phyloP scores from a whole-genome alignment of 2,888 invertebrate genomes.

The Harpalus rufipes region DNA sequence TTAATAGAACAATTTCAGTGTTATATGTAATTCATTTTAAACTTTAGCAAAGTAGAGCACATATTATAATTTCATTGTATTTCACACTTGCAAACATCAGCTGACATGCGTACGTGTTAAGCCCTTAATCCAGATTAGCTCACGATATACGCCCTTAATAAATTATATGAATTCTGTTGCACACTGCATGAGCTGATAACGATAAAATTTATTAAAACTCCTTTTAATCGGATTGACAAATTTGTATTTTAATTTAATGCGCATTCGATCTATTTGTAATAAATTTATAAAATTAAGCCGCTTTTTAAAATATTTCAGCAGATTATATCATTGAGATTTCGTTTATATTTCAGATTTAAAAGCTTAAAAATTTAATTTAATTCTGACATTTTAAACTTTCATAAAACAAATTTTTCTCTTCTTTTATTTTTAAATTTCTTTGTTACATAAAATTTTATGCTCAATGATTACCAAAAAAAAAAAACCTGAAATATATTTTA shows the following conservation, averaged over 20 bases:
- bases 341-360: slow-evolving; percentile 7
- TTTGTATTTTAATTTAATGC: slow-evolving; percentile 45
- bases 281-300: slow-evolving; percentile 35
- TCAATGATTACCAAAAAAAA: too few species aligned
- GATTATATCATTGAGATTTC: slow-evolving; percentile 3
- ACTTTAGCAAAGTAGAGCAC: neutral
- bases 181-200: slow-evolving; percentile 5
- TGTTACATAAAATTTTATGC: neutral
- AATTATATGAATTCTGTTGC: slow-evolving; percentile 34
- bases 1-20: neutral
- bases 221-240: slow-evolving; percentile 52
- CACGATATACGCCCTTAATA: slow-evolving; percentile 13
- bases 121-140: slow-evolving; percentile 41
- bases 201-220: slow-evolving; percentile 45
- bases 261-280: slow-evolving; percentile 17
- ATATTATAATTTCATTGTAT: slow-evolving; percentile 10
- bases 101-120: neutral
- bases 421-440: neutral
- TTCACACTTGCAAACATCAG: neutral
- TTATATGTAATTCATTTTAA: neutral
- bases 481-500: too few species aligned
- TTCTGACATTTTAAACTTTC: neutral
- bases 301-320: slow-evolving; percentile 30
- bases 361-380: neutral
- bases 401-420: neutral